Conservation (phyloP, 2,888 invertebrate genomes). For the Cerastis rubricosa region DNA sequence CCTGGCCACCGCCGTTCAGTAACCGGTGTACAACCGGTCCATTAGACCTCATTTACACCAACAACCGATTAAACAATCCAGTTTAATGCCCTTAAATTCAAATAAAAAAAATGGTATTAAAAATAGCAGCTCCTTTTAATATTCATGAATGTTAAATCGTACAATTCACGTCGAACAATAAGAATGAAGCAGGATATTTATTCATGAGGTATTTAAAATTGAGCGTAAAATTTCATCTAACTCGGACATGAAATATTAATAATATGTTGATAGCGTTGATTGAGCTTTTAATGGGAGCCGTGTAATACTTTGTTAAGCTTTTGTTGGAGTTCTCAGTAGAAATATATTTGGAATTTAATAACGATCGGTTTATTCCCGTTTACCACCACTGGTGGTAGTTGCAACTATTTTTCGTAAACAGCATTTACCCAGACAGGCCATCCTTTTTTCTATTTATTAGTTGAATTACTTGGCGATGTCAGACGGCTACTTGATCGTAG, state of each 20-base stretch:
- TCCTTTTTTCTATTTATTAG: too few species aligned
- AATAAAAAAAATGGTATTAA: slow-evolving; percentile 9
- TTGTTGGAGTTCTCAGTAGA: slow-evolving; percentile 1
- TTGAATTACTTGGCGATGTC: too few species aligned
- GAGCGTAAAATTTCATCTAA: slow-evolving; percentile 52
- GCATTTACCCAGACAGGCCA: too few species aligned
- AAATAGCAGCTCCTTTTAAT: slow-evolving; percentile 27
- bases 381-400: too few species aligned
- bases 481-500: too few species aligned
- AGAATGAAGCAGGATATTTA: slow-evolving; percentile 48
- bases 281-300: slow-evolving; percentile 31
- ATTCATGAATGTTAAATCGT: slow-evolving; percentile 42
- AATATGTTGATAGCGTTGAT: slow-evolving; percentile 56
- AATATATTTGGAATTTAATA: slow-evolving; percentile 12
- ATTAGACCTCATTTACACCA: slow-evolving; percentile 68
- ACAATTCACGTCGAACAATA: slow-evolving; percentile 42
- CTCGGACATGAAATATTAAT: slow-evolving; percentile 52
- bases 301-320: slow-evolving; percentile 22
- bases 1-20: slow-evolving; percentile 55
- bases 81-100: slow-evolving; percentile 23
- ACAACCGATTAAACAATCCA: slow-evolving; percentile 23
- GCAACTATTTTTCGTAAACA: too few species aligned
- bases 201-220: slow-evolving; percentile 45
- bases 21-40: slow-evolving; percentile 71
- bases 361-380: background rate